Evolutionary conservation across 1,140 invertebrate species (phyloP).

Genomic region (Thrips palmi): DNA sequence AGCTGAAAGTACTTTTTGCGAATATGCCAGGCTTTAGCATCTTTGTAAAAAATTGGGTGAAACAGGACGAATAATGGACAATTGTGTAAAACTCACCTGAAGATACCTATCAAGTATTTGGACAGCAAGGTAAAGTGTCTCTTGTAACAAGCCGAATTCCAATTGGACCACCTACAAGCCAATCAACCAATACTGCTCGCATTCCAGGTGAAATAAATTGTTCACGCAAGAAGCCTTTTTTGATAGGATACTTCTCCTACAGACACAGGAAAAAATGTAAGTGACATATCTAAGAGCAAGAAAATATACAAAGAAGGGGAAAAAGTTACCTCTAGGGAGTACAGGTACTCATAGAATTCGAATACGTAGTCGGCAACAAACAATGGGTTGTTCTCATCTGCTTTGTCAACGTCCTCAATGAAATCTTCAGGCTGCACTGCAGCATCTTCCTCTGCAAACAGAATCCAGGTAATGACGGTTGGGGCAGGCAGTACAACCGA

Average conservation of each 20-base stretch:
- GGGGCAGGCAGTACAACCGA: too few relatives aligned
- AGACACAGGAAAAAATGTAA: conserved; percentile 1
- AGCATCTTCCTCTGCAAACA: too few relatives aligned
- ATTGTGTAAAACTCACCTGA: conserved; percentile 58
- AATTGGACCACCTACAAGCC: conserved; percentile 85
- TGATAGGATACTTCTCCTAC: conserved; percentile 35
- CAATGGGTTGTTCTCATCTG: conserved; percentile 52
- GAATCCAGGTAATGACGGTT: too few relatives aligned
- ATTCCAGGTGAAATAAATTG: conserved; percentile 60
- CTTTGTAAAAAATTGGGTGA: too few relatives aligned
- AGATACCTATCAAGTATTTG: conserved; percentile 81
- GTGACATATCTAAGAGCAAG: conserved; percentile 1
- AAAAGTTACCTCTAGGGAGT: conserved; percentile 38
- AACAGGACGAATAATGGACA: too few relatives aligned
- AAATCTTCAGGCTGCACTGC: too few relatives aligned
- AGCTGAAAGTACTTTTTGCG: too few relatives aligned
- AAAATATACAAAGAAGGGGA: conserved; percentile 12
- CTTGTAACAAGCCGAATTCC: conserved; percentile 71
- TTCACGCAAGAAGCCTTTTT: conserved; percentile 37
- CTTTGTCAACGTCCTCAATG: conserved; percentile 56
- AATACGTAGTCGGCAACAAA: conserved; percentile 65
- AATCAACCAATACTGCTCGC: conserved; percentile 78
- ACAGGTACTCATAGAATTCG: conserved; percentile 68
- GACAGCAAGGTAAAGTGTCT: conserved; percentile 80
- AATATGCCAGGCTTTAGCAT: too few relatives aligned